A percentile compares a stretch with the other conserved stretches of the same genome.
Conservation (phyloP, 2,113 vertebrate species). For the Dicentrarchus labrax region DNA sequence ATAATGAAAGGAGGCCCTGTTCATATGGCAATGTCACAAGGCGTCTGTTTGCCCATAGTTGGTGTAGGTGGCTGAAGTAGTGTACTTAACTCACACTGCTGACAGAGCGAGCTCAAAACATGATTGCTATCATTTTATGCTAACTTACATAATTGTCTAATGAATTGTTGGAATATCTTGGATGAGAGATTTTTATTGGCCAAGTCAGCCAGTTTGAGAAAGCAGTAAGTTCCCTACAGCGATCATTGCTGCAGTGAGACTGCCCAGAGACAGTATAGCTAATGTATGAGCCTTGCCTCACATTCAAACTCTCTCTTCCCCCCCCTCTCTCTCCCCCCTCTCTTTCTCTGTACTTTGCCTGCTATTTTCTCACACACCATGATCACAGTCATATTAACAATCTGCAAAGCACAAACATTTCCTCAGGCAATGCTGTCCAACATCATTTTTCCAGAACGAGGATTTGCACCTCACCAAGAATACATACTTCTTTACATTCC, state of each 20-base stretch:
- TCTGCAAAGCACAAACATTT: constrained; percentile 63
- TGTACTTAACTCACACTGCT: constrained; percentile 18
- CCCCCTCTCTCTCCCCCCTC: not conserved
- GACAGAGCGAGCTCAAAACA: constrained; percentile 40
- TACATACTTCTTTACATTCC: constrained; percentile 99
- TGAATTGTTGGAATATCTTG: constrained; percentile 63
- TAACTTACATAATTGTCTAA: constrained; percentile 57
- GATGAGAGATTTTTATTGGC: constrained; percentile 77
- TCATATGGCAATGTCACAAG: constrained; percentile 59
- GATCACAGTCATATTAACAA: constrained; percentile 55
- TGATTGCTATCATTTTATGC: constrained; percentile 47
- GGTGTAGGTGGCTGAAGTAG: constrained; percentile 15
- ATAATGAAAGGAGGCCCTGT: constrained; percentile 73
- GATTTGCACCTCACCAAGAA: constrained; percentile 92
- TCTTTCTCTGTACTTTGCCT: constrained; percentile 29
- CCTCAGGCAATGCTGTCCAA: constrained; percentile 45
- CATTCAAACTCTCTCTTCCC: constrained; percentile 49
- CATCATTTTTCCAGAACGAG: constrained; percentile 68
- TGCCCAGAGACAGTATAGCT: constrained; percentile 84
- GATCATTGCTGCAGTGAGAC: constrained; percentile 83
- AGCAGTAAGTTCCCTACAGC: constrained; percentile 78
- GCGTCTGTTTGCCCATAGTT: constrained; percentile 31
- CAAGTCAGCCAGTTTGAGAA: constrained; percentile 74
- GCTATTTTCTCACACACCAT: constrained; percentile 41
- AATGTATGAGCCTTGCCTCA: constrained; percentile 76